phyloP scores from a whole-genome alignment of 2,888 invertebrate species.

The Cataglyphis cursor region DNA sequence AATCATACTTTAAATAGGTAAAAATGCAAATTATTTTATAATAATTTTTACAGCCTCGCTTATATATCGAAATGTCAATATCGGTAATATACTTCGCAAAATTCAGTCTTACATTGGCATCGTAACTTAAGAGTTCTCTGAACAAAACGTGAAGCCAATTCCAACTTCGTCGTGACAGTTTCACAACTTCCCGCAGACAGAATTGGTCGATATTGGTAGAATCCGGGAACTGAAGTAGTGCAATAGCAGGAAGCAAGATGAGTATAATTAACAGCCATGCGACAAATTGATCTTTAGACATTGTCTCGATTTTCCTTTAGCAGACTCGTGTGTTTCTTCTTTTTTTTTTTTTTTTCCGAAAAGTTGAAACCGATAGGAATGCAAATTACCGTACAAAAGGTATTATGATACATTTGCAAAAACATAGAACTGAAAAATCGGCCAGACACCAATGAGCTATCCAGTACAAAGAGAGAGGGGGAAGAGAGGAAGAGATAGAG shows the following conservation, averaged over 20 bases:
- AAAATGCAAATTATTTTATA: slow-evolving; percentile 9
- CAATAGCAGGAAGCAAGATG: slow-evolving; percentile 60
- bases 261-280: slow-evolving; percentile 63
- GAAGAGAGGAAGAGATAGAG: slow-evolving; percentile 16
- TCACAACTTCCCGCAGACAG: slow-evolving; percentile 17
- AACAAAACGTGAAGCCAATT: slow-evolving; percentile 40
- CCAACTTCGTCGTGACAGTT: slow-evolving; percentile 42
- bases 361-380: slow-evolving; percentile 33
- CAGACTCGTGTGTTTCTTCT: slow-evolving; percentile 13
- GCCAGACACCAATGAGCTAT: slow-evolving; percentile 27
- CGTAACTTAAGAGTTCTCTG: slow-evolving; percentile 8
- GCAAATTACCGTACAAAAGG: slow-evolving; percentile 29
- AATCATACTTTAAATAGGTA: slow-evolving; percentile 2
- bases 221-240: slow-evolving; percentile 65
- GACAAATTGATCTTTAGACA: slow-evolving; percentile 54
- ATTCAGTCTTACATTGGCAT: slow-evolving; percentile 4
- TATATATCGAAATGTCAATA: background rate
- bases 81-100: slow-evolving; percentile 5
- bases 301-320: slow-evolving; percentile 2
- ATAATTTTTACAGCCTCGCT: background rate
- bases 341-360: background rate
- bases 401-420: slow-evolving; percentile 30
- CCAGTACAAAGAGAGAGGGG: slow-evolving; percentile 31
- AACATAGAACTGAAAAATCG: slow-evolving; percentile 34
- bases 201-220: slow-evolving; percentile 74